Base-by-base conservation (phyloP, 2,113 vertebrate genomes). In the Epinephelus fuscoguttatus region DNA sequence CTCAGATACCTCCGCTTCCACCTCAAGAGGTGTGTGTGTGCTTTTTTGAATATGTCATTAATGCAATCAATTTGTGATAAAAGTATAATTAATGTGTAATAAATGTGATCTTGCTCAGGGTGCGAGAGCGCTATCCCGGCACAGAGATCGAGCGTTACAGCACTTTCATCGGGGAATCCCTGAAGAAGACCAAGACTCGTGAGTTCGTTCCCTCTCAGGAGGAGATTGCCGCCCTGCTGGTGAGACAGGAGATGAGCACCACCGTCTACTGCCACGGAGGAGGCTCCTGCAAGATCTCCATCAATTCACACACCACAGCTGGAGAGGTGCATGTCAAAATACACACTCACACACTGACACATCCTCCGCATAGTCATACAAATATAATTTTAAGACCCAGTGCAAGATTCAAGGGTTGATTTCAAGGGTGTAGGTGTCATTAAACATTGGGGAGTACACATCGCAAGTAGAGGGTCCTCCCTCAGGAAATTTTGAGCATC, bases 241-340 rank as follows among this genome's bases (percentile, higher is more conserved):
- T 95, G 57, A 96, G 97, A 62, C 96, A 97, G 84, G 96, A 98
- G 91, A 98, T 98, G 97, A 96, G 96, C 86, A 98, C 97, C 0
- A 97, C 97, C 0, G 97, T 98, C 25, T 98, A 98, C 91, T 98
- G 97, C 74, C 97, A 98, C 6, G 97, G 97, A 1, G 97, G 97
- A 69, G 97, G 97, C 40, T 97, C 97, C 87, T 98, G 97, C 90
- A 97, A 98, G 94, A 98, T 98, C 93, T 97, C 97, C 91, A 98
- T 98, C 90, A 97, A 97, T 86, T 98, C 97, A 8, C 97, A 98
- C 94, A 98, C 97, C 56, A 98, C 97, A 0, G 97, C 97, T 27
- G 97, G 97, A 88, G 97, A 98, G 97, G 97, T 98, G 66, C 60
- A 25, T 27, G 47, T 23, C 5, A 15, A 55, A 23, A 57, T 6